Evolutionary conservation across 1,140 invertebrate species (phyloP), one percentile per base, ranked within the genome.

Genomic region (Eubasilissa regina): DNA sequence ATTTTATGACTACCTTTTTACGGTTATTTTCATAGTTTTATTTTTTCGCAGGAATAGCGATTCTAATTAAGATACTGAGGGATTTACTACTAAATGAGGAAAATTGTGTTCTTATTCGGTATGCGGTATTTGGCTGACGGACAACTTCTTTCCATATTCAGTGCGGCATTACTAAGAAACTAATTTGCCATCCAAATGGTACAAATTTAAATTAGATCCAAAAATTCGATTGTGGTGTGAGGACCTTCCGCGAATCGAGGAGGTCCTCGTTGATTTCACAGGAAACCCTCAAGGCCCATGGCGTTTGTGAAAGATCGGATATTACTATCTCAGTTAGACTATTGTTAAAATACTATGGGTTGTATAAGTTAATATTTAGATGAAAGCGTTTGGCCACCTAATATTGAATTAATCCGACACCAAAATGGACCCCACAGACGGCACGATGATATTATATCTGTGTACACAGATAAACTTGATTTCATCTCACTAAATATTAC

Each of bases 181-280:
- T 70, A 70, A 70, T 70, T 70, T 13, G 56, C 17, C 58, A 76
- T 60, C 43, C 56, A 43, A 76, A 76, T 62, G 74, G 3, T 45
- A 19, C 17, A 76, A 64, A 76, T 76, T 76, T 76, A 76, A 76
- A 76, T 76, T 17, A 64, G 56, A 35, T 44, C 25, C 74, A 15
- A 47, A 76, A 45, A 76, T 35, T 21, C 56, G n/a, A 60, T 64
- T 64, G 74, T 48, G 66, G 45, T 17, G 35, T 35, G 6, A 35
- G 25, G 25, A 35, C 53, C 73, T 75, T 75, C 73, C 56, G 53
- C 48, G 73, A 75, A 75, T 44, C 13, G 60, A 64, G 21, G 35
- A 64, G 60, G 6, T 9, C 8, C 45, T 10, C 15, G 45, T 15
- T 48, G 8, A 70, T 15, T 48, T 70, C 66, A 25, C 66, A 48